Base-by-base conservation (phyloP, 2,113 vertebrate genomes). In the Callaeas wilsoni region DNA sequence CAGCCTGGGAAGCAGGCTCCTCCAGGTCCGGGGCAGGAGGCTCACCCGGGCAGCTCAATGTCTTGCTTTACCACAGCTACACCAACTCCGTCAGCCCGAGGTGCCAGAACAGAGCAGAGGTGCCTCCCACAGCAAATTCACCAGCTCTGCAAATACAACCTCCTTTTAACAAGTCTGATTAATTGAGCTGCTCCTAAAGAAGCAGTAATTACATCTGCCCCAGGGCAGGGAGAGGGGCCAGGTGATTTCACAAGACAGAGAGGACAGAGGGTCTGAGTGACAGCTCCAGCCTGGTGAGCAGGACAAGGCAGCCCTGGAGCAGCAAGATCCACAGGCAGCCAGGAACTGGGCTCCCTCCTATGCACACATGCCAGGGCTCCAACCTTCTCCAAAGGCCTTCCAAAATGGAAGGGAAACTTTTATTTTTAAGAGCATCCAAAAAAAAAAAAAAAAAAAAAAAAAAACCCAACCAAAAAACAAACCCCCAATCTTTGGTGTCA, bases 401-500 rank as follows among this genome's bases (percentile, higher is more conserved):
- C 96, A 53, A 95, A 96, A 95, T 60, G 87, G 97, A 97, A 96
- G 96, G 1, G 50, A 56, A 47, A 44, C 44, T 90, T 96, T 92
- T 96, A 95, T 96, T 96, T 96, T 93, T 56, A 80, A 70, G 35
- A 93, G 46, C 92, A 90, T 90, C 86, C n/a, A 67, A 82, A 94
- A 94, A 84, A 73, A 65, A 57, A 32, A 18, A 39, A 41, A 41
- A 41, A 41, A 41, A 41, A 27, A 53, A 63, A 41, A 27, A n/a
- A 60, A 89, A 7, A 2, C 46, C 55, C 56, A 39, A 42, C 32
- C 10, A 27, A 53, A 63, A 60, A 89, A 42, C 32, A 68, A 83
- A 29, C 55, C 80, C 22, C 73, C 44, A 5, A 95, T 97, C 96
- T 97, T 97, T 97, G 96, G 97, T 71, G 68, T 97, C 94, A 90